Evolutionary conservation across 2,888 invertebrate species (phyloP).

Genomic region (Hirtodrosophila cameraria): DNA sequence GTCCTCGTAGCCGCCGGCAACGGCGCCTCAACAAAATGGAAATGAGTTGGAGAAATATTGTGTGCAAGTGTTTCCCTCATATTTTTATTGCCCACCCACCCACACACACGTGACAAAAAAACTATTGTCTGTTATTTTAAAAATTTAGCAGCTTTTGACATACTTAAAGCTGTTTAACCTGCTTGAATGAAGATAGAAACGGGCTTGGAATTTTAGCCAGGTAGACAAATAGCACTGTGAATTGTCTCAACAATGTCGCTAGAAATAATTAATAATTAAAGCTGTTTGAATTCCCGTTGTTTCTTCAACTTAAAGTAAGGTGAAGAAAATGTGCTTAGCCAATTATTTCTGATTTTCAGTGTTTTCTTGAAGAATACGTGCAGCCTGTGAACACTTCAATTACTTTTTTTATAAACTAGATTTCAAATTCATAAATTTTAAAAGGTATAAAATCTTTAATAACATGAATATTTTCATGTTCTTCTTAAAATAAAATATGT

Average conservation of each 20-base stretch:
- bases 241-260: neutral
- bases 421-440: no score
- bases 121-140: conserved; percentile 52
- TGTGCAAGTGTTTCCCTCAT: neutral
- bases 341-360: neutral
- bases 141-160: conserved; percentile 43
- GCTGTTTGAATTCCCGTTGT: neutral
- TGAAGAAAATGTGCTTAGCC: neutral
- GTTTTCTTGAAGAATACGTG: no score
- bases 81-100: neutral
- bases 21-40: conserved; percentile 13
- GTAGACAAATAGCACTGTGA: neutral
- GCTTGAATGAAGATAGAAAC: neutral
- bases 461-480: no score
- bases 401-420: no score
- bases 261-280: neutral
- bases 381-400: no score
- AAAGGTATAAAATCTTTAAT: no score
- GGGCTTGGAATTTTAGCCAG: neutral
- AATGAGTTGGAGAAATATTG: neutral
- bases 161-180: conserved; percentile 25
- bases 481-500: no score
- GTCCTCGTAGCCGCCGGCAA: conserved; percentile 9
- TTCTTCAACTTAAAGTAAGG: no score
- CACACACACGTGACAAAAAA: conserved; percentile 43